These are phyloP conservation scores for Indicator maculatus DNA, from an alignment of 2,113 vertebrate species.

Conservation along the genomic window DNA sequence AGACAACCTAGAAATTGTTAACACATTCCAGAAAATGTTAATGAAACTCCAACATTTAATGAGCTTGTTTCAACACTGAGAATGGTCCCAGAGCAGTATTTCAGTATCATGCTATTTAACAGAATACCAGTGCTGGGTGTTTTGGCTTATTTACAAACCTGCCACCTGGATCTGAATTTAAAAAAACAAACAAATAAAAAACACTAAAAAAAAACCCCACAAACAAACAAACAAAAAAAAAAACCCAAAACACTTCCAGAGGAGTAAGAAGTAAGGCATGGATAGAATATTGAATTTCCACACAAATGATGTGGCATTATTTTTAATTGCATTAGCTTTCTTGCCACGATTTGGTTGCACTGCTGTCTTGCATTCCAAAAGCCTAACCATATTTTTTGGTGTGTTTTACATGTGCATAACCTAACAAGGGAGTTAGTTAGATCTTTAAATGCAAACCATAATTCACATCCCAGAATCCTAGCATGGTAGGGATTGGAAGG, in stretches of 20 bases:
- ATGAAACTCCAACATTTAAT: not conserved
- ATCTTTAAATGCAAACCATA: conserved; percentile 1
- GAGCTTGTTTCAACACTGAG: not conserved
- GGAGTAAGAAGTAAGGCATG: not conserved
- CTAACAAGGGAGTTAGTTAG: not conserved
- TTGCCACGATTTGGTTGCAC: not conserved
- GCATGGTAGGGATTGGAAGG: no score
- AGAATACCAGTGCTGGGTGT: not conserved
- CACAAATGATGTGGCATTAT: not conserved
- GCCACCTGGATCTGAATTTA: conserved; percentile 15
- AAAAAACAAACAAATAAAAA: not conserved
- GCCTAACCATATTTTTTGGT: not conserved
- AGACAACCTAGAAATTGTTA: not conserved
- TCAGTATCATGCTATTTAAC: not conserved
- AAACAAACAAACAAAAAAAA: no score
- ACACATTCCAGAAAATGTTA: not conserved
- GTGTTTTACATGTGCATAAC: not conserved
- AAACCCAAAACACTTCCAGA: not conserved
- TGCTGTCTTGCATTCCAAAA: not conserved
- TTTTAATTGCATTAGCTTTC: conserved; percentile 55
- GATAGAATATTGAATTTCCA: conserved; percentile 7
- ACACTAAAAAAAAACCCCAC: no score
- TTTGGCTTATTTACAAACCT: conserved; percentile 44
- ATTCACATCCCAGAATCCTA: not conserved
- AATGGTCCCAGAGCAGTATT: conserved; percentile 18